Percentiles rank a stretch among this genome's conserved stretches.
phyloP scores from a whole-genome alignment of 2,888 invertebrate species.

The Mesoligia furuncula region DNA sequence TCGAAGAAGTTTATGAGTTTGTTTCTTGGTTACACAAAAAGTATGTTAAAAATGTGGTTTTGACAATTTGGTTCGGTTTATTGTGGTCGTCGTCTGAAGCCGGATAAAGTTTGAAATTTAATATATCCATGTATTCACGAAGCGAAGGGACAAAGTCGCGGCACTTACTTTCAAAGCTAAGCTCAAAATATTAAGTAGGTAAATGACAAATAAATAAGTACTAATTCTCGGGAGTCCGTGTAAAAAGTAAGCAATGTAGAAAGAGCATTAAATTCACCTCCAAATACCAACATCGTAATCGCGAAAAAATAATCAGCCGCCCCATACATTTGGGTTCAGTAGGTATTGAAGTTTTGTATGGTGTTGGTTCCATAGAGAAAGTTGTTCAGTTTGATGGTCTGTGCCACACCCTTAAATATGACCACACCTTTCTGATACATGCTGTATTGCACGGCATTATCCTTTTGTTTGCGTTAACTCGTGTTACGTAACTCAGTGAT shows the following conservation, averaged over 20 bases:
- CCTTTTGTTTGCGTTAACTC: slow-evolving; percentile 4
- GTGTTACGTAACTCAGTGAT: slow-evolving; percentile 56
- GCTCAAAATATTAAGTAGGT: background rate
- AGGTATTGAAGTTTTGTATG: background rate
- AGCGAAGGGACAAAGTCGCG: background rate
- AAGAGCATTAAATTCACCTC: background rate
- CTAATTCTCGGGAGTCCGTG: background rate
- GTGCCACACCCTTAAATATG: background rate
- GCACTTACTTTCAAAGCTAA: background rate
- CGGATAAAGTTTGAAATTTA: background rate
- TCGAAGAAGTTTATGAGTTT: background rate
- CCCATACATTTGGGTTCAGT: background rate
- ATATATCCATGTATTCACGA: background rate
- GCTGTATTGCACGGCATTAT: background rate
- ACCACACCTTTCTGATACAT: background rate
- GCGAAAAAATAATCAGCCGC: background rate
- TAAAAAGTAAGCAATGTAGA: background rate
- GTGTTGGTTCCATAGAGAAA: background rate
- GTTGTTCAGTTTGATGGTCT: background rate
- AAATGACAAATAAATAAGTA: background rate
- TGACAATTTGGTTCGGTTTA: background rate
- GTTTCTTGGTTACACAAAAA: slow-evolving; percentile 4
- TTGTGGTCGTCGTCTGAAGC: background rate
- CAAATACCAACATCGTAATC: background rate
- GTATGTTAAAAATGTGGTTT: background rate